Percentiles rank a stretch among this genome's conserved stretches.
Evolutionary conservation across 2,888 invertebrate species (phyloP).

Genomic region (Cetonia aurata): DNA sequence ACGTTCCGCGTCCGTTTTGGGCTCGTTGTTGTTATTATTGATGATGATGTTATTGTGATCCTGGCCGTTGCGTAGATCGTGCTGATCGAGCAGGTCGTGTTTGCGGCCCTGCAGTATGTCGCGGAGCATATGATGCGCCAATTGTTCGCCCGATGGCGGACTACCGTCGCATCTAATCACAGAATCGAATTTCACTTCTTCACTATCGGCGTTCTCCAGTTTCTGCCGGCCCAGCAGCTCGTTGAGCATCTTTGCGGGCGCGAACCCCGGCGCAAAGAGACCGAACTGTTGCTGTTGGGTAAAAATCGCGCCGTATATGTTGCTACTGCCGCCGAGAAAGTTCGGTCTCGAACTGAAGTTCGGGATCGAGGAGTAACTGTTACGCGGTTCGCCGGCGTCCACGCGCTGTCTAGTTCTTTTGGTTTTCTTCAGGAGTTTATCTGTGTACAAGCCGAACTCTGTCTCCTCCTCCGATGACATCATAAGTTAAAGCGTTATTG

Average conservation of each 20-base stretch:
- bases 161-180: slow-evolving; percentile 71
- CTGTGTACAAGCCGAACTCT: slow-evolving; percentile 93
- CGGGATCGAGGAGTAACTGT: slow-evolving; percentile 88
- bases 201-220: slow-evolving; percentile 66
- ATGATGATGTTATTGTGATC: slow-evolving; percentile 63
- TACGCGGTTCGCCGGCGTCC: slow-evolving; percentile 96
- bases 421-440: slow-evolving; percentile 92
- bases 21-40: slow-evolving; percentile 70
- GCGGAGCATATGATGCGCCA: slow-evolving; percentile 87
- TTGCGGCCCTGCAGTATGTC: slow-evolving; percentile 92
- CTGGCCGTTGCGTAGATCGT: slow-evolving; percentile 73
- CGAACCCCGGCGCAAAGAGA: slow-evolving; percentile 87
- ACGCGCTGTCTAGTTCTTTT: slow-evolving; percentile 96
- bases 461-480: slow-evolving; percentile 98
- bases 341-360: slow-evolving; percentile 83
- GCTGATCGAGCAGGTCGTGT: slow-evolving; percentile 79
- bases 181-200: slow-evolving; percentile 65
- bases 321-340: slow-evolving; percentile 80
- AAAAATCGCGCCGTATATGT: slow-evolving; percentile 88
- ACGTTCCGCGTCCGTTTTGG: slow-evolving; percentile 60
- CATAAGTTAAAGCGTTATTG: slow-evolving; percentile 90
- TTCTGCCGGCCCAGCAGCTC: slow-evolving; percentile 85
- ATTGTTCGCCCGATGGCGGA: slow-evolving; percentile 69
- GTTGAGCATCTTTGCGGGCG: slow-evolving; percentile 92
- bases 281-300: slow-evolving; percentile 84